Conservation (phyloP, 2,888 invertebrate genomes). For the Lasiommata megera region DNA sequence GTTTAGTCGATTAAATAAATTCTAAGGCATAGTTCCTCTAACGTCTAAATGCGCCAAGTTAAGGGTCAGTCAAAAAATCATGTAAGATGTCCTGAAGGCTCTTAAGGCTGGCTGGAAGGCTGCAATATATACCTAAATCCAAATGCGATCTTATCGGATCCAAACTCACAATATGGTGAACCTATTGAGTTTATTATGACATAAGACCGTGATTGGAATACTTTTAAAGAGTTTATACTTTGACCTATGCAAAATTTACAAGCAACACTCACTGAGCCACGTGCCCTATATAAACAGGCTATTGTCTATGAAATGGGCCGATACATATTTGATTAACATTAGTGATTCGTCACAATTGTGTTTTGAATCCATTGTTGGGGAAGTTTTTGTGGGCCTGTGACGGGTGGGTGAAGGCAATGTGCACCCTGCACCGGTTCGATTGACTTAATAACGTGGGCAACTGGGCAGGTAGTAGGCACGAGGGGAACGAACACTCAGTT, state of each 20-base stretch:
- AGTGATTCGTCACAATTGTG: constrained; percentile 27
- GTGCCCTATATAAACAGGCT: constrained; percentile 20
- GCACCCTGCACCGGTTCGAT: constrained; percentile 57
- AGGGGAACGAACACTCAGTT: constrained; percentile 44
- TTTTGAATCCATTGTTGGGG: constrained; percentile 48
- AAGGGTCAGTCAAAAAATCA: too few species aligned
- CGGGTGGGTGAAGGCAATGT: constrained; percentile 30
- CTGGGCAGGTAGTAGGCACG: constrained; percentile 51
- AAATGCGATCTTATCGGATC: too few species aligned
- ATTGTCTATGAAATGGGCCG: constrained; percentile 21
- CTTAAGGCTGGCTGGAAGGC: too few species aligned
- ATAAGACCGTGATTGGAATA: background rate
- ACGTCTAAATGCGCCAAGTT: too few species aligned
- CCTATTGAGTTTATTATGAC: background rate
- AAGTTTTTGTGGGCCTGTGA: constrained; percentile 39
- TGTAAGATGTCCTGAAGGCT: too few species aligned
- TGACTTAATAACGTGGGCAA: constrained; percentile 58
- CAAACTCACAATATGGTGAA: background rate
- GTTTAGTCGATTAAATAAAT: too few species aligned
- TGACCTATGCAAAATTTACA: constrained; percentile 19
- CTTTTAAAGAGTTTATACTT: constrained; percentile 6
- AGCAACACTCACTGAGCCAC: constrained; percentile 14
- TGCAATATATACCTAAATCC: too few species aligned
- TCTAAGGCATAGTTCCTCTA: too few species aligned
- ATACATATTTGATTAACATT: constrained; percentile 22